These are phyloP conservation scores for Frieseomelitta varia DNA, from an alignment of 1,140 invertebrate species.

Conservation along the genomic window DNA sequence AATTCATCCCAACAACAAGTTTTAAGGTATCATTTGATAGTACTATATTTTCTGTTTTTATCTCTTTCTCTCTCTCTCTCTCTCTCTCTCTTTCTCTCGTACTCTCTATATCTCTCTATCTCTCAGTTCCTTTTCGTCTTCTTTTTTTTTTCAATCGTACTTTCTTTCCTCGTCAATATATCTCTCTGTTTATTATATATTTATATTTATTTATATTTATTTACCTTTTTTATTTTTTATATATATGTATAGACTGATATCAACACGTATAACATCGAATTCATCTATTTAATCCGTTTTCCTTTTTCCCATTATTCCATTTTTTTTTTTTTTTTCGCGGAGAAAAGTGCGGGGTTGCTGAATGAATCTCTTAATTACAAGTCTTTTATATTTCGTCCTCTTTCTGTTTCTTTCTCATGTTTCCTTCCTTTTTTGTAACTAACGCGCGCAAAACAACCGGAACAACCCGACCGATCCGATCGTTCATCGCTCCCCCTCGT, in stretches of 20 bases:
- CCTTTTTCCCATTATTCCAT: constrained; percentile 37
- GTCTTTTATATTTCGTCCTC: constrained; percentile 12
- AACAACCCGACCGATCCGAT: constrained; percentile 38
- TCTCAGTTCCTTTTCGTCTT: constrained; percentile 26
- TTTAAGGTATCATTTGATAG: constrained; percentile 68
- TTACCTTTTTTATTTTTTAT: constrained; percentile 48
- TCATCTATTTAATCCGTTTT: constrained; percentile 52
- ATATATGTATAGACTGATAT: constrained; percentile 75
- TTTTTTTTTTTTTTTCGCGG: constrained; percentile 19
- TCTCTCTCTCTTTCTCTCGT: constrained; percentile 24
- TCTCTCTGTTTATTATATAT: constrained; percentile 70
- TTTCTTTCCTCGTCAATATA: constrained; percentile 70
- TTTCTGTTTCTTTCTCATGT: background rate
- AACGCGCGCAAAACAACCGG: constrained; percentile 35
- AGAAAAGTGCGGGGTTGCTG: constrained; percentile 53
- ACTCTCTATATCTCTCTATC: constrained; percentile 71
- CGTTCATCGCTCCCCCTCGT: constrained; percentile 24
- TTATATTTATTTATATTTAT: constrained; percentile 64
- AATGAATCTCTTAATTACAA: constrained; percentile 57
- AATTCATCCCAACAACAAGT: constrained; percentile 74
- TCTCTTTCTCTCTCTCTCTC: background rate
- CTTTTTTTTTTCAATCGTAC: constrained; percentile 54
- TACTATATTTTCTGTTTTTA: constrained; percentile 53
- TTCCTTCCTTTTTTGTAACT: background rate
- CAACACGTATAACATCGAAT: constrained; percentile 73